These are phyloP conservation scores for Altica lythri DNA, from an alignment of 2,888 invertebrate genomes.

Conservation along the genomic window DNA sequence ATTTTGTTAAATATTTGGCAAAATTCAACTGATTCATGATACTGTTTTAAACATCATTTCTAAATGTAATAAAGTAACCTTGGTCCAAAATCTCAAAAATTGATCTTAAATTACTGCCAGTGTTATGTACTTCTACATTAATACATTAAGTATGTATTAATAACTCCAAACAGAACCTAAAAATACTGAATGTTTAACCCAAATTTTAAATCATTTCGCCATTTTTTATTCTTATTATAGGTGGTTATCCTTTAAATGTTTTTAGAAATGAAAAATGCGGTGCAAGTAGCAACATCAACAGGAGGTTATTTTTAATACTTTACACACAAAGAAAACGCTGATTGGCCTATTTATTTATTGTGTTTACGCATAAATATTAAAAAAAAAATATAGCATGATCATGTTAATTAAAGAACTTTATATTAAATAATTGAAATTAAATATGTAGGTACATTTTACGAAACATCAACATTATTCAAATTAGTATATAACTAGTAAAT, in stretches of 20 bases:
- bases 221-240: not conserved
- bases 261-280: not conserved
- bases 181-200: conserved; percentile 20
- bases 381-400: too few species aligned
- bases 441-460: too few species aligned
- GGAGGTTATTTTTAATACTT: too few species aligned
- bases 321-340: too few species aligned
- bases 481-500: too few species aligned
- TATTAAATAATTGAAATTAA: too few species aligned
- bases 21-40: not conserved
- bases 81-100: conserved; percentile 5
- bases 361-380: too few species aligned
- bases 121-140: not conserved
- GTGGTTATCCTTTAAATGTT: not conserved
- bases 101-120: not conserved
- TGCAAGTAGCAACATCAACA: too few species aligned
- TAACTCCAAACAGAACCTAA: conserved; percentile 19
- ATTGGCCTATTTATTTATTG: too few species aligned
- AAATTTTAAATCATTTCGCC: conserved; percentile 6
- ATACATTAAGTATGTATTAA: too few species aligned
- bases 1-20: conserved; percentile 1
- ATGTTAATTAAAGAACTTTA: too few species aligned
- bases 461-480: too few species aligned
- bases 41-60: not conserved
- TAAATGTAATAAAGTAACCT: conserved; percentile 8